These are phyloP conservation scores for Kryptolebias ocellatus DNA, from an alignment of 2,797 vertebrate genomes.

Conservation along the genomic window DNA sequence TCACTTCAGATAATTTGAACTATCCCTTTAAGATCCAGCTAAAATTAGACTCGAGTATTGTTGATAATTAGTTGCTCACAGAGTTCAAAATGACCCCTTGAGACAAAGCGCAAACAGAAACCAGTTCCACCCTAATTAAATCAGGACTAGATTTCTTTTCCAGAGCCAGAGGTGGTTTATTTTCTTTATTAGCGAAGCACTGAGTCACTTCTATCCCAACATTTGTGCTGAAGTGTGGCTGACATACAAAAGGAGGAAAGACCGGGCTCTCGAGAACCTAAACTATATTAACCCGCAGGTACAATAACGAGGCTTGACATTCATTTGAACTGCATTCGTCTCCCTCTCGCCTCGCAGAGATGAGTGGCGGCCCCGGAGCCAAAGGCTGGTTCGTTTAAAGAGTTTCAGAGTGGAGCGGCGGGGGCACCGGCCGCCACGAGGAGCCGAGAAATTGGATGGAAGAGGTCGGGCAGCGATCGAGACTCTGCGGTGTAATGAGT, in stretches of 20 bases:
- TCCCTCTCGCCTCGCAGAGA: conserved; percentile 42
- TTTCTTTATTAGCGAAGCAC: conserved; percentile 44
- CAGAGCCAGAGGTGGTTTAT: conserved; percentile 44
- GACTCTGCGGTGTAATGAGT: conserved; percentile 78
- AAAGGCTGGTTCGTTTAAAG: conserved; percentile 65
- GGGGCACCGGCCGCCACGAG: conserved; percentile 33
- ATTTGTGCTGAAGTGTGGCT: conserved; percentile 36
- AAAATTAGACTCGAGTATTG: conserved; percentile 27
- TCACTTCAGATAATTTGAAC: too few species aligned
- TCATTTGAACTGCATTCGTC: conserved; percentile 60
- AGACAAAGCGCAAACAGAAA: conserved; percentile 40
- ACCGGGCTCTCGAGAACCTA: conserved; percentile 40
- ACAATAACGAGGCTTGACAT: conserved; percentile 67
- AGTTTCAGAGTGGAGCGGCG: conserved; percentile 49
- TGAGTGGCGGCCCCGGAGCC: conserved; percentile 47
- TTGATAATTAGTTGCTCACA: conserved; percentile 34
- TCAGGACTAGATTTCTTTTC: conserved; percentile 43
- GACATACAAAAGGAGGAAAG: conserved; percentile 41
- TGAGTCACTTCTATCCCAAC: conserved; percentile 30
- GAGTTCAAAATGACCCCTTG: conserved; percentile 34
- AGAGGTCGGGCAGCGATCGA: conserved; percentile 57
- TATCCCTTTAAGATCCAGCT: conserved; percentile 21
- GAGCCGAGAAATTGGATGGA: conserved; percentile 63
- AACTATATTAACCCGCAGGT: conserved; percentile 54
- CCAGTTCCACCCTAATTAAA: conserved; percentile 36